Evolutionary conservation across 2,113 vertebrate genomes (phyloP), one percentile per base, ranked within the genome.

Genomic region (Campylorhamphus procurvoides): DNA sequence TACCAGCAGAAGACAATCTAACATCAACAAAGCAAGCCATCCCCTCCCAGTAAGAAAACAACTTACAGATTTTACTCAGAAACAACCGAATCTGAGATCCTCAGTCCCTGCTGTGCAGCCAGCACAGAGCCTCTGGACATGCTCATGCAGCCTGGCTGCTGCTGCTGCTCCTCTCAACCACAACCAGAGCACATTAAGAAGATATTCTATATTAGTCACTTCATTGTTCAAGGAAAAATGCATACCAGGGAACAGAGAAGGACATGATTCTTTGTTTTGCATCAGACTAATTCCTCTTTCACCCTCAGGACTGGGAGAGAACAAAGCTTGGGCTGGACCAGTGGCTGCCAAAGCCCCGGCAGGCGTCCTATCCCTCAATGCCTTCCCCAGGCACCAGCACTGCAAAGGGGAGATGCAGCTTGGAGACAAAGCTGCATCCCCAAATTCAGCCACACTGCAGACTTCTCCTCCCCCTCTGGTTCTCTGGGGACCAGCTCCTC

Each of bases 141-240:
- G 66, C 79, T 84, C 44, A 17, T 1, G 58, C 52, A 68, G 79
- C 31, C 90, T 46, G 50, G 63, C 87, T 80, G 76, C 20, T 68
- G 76, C 20, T 68, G 84, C 67, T 66, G 52, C 7, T 88, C 52
- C 90, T 71, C 79, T 44, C 63, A 49, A 42, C n/a, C 89, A 67
- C 62, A 67, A 50, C 6, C 58, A 11, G 76, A 3, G 4, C 35
- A 16, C 62, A 77, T 31, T 12, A 67, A 55, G 62, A 77, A 58
- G 42, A 86, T 33, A 80, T 71, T 93, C 71, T 84, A 20, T 50
- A 76, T 82, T 89, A 84, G 76, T 63, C 74, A 67, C 55, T 82
- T 78, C 42, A 74, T 66, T 80, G 92, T 68, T 93, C 73, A 87
- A 88, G 72, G 63, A 62, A 93, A 96, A 94, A 94, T 23, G 40